phyloP scores from a whole-genome alignment of 2,113 vertebrate genomes.

The Myotis lucifugus region DNA sequence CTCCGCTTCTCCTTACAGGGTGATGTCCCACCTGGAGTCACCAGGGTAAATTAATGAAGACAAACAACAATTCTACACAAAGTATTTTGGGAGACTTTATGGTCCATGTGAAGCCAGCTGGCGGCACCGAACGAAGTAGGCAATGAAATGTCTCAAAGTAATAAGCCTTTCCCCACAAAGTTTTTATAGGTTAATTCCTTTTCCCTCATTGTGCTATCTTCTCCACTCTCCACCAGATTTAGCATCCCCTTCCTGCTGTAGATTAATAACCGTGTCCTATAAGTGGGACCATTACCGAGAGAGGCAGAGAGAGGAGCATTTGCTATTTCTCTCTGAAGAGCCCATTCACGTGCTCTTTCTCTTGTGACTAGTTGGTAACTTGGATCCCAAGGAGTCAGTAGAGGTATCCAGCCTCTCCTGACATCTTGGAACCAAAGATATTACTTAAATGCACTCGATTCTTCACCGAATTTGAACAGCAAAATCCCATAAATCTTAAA shows the following conservation, averaged over 20 bases:
- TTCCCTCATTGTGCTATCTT: neutral
- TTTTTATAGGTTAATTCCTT: conserved; percentile 36
- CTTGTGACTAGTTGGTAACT: neutral
- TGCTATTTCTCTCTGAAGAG: neutral
- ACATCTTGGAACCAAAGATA: neutral
- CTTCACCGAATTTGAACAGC: neutral
- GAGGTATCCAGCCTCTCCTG: neutral
- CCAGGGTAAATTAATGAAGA: conserved; percentile 38
- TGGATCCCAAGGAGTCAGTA: neutral
- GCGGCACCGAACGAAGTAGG: neutral
- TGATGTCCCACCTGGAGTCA: neutral
- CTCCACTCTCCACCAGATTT: conserved; percentile 23
- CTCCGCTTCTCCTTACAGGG: neutral
- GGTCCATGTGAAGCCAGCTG: conserved; percentile 11
- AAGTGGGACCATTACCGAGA: neutral
- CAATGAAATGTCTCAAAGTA: conserved; percentile 25
- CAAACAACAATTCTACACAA: neutral
- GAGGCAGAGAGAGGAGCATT: neutral
- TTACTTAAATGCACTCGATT: neutral
- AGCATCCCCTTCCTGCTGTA: neutral
- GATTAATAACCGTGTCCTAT: neutral
- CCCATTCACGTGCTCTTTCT: neutral
- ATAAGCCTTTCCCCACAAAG: neutral
- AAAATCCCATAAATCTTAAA: neutral
- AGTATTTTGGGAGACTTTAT: conserved; percentile 39